phyloP scores from a whole-genome alignment of 1,140 invertebrate genomes.

The Potamilus streckersoni region DNA sequence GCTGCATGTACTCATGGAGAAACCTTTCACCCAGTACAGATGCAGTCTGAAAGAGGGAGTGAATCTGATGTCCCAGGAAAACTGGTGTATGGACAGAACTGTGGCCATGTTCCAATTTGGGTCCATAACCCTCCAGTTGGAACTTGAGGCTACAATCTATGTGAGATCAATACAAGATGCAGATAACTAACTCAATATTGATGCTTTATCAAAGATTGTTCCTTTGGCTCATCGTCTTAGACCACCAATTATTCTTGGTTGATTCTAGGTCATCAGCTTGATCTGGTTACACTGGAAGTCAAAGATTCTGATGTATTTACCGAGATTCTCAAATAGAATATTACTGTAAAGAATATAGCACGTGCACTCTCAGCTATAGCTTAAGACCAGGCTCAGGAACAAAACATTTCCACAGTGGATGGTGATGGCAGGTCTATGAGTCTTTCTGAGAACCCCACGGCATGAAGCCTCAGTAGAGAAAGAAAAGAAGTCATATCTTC shows the following conservation, averaged over 20 bases:
- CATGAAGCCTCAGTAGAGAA: background rate
- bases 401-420: slow-evolving; percentile 33
- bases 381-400: slow-evolving; percentile 53
- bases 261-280: slow-evolving; percentile 35
- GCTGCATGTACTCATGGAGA: slow-evolving; percentile 2
- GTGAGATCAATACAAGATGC: slow-evolving; percentile 7
- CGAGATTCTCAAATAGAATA: slow-evolving; percentile 7
- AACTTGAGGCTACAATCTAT: slow-evolving; percentile 20
- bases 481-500: background rate
- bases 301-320: background rate
- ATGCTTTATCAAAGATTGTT: slow-evolving; percentile 10
- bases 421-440: slow-evolving; percentile 47
- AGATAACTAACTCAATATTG: slow-evolving; percentile 14
- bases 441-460: slow-evolving; percentile 20
- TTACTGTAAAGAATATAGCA: slow-evolving; percentile 20
- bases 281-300: slow-evolving; percentile 17
- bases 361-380: slow-evolving; percentile 31
- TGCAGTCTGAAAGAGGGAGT: background rate
- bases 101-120: slow-evolving; percentile 16
- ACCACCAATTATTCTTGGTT: slow-evolving; percentile 42
- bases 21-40: slow-evolving; percentile 6
- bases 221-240: slow-evolving; percentile 25
- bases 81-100: slow-evolving; percentile 5
- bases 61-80: slow-evolving; percentile 3
- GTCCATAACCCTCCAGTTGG: slow-evolving; percentile 15